phyloP scores from a whole-genome alignment of 2,113 vertebrate species.

The Anarrhichthys ocellatus region DNA sequence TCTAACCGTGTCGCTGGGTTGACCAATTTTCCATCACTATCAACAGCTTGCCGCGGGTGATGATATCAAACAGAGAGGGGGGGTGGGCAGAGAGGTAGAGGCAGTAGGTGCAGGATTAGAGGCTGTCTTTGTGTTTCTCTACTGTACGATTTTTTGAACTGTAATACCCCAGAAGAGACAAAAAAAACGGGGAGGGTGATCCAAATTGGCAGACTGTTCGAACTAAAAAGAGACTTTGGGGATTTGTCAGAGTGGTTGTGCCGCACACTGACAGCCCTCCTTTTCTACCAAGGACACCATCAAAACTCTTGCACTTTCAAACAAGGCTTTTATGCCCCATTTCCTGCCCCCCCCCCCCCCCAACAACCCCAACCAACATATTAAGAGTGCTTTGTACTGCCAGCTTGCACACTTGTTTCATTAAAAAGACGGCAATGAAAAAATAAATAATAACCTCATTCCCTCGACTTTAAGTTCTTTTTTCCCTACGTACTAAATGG shows the following conservation, averaged over 20 bases:
- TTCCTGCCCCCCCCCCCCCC: not conserved
- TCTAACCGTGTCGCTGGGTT: slow-evolving; percentile 43
- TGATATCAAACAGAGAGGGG: slow-evolving; percentile 45
- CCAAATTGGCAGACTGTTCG: slow-evolving; percentile 12
- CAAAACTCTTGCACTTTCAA: slow-evolving; percentile 10
- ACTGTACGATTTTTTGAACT: slow-evolving; percentile 6
- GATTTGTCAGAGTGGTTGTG: slow-evolving; percentile 7
- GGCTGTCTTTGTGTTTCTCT: slow-evolving; percentile 7
- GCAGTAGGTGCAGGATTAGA: slow-evolving; percentile 38
- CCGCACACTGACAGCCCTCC: slow-evolving; percentile 19
- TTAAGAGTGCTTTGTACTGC: slow-evolving; percentile 22
- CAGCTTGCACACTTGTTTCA: slow-evolving; percentile 58
- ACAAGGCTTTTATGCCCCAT: slow-evolving; percentile 4
- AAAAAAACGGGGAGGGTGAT: slow-evolving; percentile 4
- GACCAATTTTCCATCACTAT: slow-evolving; percentile 52
- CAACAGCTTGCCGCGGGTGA: slow-evolving; percentile 52
- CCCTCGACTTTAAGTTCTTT: not conserved
- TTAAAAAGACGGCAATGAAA: slow-evolving; percentile 24
- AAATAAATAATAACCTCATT: slow-evolving; percentile 41
- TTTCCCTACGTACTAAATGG: not conserved
- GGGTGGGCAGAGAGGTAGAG: not conserved
- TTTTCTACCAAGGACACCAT: slow-evolving; percentile 5
- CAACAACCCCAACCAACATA: not conserved
- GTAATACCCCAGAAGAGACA: slow-evolving; percentile 7
- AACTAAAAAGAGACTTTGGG: slow-evolving; percentile 17